Conservation (phyloP, 2,113 vertebrate genomes). For the Gobio gobio region DNA sequence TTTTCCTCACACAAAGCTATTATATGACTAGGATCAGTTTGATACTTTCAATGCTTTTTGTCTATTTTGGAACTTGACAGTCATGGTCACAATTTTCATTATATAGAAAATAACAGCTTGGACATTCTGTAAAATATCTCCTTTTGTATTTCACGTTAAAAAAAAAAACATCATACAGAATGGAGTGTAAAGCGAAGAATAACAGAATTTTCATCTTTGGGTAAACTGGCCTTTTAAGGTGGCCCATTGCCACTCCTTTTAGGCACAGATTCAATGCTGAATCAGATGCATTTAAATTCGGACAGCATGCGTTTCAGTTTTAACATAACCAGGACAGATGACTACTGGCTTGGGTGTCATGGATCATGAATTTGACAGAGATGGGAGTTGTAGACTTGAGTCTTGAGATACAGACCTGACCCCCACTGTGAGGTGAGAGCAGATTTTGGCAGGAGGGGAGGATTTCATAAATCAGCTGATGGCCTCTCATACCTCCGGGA, state of each 20-base stretch:
- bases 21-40: not conserved
- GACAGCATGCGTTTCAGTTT: not conserved
- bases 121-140: not conserved
- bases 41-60: not conserved
- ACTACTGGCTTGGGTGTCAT: conserved; percentile 12
- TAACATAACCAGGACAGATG: conserved; percentile 2
- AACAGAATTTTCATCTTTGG: not conserved
- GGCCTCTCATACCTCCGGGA: not conserved
- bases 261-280: not conserved
- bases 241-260: not conserved
- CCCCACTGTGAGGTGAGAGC: conserved; percentile 20
- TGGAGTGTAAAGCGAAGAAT: not conserved
- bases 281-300: not conserved
- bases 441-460: conserved; percentile 21
- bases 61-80: not conserved
- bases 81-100: not conserved
- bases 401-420: conserved; percentile 22
- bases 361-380: conserved; percentile 27
- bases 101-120: not conserved
- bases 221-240: not conserved
- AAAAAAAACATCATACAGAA: no score
- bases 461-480: conserved; percentile 36
- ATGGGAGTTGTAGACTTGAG: not conserved
- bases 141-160: not conserved
- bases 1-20: not conserved